phyloP scores from a whole-genome alignment of 35 echinoderm and acorn worm genomes.

The Hemicentrotus pulcherrimus region DNA sequence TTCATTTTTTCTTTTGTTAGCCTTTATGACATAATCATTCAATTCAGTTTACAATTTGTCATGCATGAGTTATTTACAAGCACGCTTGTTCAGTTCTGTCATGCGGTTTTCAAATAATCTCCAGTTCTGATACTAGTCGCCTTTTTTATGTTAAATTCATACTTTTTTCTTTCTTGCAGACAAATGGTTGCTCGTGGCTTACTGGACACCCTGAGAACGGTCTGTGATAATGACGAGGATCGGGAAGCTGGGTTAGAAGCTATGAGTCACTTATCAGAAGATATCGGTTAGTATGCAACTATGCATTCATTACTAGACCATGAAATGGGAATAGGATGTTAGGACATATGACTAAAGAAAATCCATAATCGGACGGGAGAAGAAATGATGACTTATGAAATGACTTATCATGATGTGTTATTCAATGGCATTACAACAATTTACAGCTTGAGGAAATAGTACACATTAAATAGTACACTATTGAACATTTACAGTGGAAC shows the following conservation, averaged over 20 bases:
- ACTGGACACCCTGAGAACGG: constrained; percentile 81
- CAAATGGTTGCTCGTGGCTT: constrained; percentile 93
- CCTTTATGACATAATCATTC: too few relatives aligned
- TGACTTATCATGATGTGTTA: neutral
- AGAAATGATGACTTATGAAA: neutral
- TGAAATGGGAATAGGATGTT: neutral
- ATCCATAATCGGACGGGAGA: neutral
- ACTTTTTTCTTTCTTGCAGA: constrained; percentile 57
- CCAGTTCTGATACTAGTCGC: too few relatives aligned
- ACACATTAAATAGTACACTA: too few relatives aligned
- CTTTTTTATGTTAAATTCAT: neutral
- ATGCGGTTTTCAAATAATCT: too few relatives aligned
- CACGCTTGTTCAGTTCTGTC: too few relatives aligned
- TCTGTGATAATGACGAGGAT: constrained; percentile 80
- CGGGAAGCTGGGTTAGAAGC: constrained; percentile 75
- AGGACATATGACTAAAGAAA: neutral
- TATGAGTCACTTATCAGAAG: constrained; percentile 85
- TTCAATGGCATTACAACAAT: neutral
- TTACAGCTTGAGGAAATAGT: neutral
- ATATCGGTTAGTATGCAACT: constrained; percentile 75
- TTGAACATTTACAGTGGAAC: too few relatives aligned
- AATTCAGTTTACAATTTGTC: too few relatives aligned
- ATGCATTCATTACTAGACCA: neutral
- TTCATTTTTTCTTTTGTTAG: too few relatives aligned
- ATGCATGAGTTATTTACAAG: too few relatives aligned